A percentile compares a stretch with the other conserved stretches of the same genome.
Conservation (phyloP, 2,113 vertebrate genomes). For the Lycaon pictus region DNA sequence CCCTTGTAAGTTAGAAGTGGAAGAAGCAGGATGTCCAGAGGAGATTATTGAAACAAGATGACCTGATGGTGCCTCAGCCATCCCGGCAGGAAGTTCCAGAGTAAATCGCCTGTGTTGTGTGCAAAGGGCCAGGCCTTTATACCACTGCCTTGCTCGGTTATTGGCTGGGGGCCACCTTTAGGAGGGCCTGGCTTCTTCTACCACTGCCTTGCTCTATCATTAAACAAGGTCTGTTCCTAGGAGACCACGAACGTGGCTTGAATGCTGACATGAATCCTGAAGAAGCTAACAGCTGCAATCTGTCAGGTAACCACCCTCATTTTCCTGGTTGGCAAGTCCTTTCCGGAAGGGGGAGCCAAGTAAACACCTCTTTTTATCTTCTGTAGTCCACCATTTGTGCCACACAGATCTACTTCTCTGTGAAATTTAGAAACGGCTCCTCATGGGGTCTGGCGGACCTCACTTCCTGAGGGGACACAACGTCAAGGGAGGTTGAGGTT, state of each 20-base stretch:
- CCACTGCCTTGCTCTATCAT: neutral
- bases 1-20: neutral
- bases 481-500: neutral
- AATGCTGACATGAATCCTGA: neutral
- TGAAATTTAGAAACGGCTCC: neutral
- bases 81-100: neutral
- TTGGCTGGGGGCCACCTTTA: neutral
- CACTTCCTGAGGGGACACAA: neutral
- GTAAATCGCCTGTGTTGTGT: rapidly evolving
- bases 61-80: neutral
- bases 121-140: neutral
- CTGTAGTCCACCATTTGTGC: neutral
- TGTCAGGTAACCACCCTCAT: neutral
- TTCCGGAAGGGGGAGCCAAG: neutral
- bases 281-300: neutral
- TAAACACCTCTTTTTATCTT: neutral
- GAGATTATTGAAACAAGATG: neutral
- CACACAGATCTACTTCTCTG: neutral
- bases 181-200: neutral
- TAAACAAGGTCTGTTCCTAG: neutral
- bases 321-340: neutral
- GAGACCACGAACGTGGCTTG: neutral
- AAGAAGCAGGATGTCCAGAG: neutral
- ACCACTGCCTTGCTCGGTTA: neutral
- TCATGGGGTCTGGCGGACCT: neutral